These are phyloP conservation scores for Todiramphus chloris DNA, from an alignment of 2,113 vertebrate genomes.

Conservation along the genomic window DNA sequence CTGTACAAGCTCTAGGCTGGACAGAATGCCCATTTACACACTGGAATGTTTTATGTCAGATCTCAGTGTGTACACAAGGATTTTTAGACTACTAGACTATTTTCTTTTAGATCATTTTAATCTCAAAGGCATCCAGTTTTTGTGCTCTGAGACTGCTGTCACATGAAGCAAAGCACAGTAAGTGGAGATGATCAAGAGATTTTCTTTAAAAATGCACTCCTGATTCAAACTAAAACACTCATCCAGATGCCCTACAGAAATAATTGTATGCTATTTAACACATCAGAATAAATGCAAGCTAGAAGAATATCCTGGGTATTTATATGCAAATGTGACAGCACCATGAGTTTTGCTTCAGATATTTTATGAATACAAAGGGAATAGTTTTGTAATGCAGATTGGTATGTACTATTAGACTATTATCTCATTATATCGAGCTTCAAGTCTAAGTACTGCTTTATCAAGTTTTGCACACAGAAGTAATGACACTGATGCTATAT, in stretches of 20 bases:
- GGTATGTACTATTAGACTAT: background rate
- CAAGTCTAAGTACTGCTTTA: background rate
- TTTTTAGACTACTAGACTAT: background rate
- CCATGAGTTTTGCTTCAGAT: background rate
- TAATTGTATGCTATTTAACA: conserved; percentile 20
- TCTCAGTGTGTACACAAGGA: background rate
- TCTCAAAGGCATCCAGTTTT: background rate
- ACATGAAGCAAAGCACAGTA: background rate
- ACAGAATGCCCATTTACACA: background rate
- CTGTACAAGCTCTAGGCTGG: background rate
- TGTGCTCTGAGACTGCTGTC: background rate
- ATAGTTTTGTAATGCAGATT: conserved; percentile 6
- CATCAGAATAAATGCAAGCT: conserved; percentile 2
- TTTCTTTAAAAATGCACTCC: background rate
- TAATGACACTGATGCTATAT: background rate
- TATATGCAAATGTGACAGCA: conserved; percentile 34
- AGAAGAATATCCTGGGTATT: background rate
- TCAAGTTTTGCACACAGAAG: background rate
- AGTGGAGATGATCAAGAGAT: background rate
- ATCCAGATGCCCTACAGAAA: background rate
- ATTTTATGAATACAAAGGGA: conserved; percentile 11
- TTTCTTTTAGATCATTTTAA: background rate
- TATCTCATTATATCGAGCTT: background rate
- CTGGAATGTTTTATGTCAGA: background rate
- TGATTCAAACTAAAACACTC: background rate